Conservation (phyloP, 35 echinoderm and acorn worm genomes). For the Nesometra sesokonis region DNA sequence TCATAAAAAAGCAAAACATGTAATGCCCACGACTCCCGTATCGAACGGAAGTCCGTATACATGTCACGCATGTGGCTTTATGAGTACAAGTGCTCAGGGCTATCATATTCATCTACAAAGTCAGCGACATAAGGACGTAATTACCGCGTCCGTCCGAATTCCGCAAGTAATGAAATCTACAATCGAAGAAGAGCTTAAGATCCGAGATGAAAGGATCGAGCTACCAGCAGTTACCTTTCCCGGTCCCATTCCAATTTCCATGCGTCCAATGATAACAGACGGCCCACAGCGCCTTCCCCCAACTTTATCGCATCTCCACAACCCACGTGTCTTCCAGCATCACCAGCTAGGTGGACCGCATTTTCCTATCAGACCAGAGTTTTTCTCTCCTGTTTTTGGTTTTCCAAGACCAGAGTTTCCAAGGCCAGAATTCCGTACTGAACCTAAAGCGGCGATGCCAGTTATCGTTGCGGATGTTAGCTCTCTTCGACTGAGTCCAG, state of each 20-base stretch:
- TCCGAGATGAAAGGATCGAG: not conserved
- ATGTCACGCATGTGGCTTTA: conserved; percentile 43
- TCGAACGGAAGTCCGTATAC: conserved; percentile 30
- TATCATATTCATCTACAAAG: conserved; percentile 50
- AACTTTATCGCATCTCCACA: not conserved
- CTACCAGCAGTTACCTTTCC: not conserved
- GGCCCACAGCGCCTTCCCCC: not conserved
- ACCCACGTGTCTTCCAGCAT: not conserved
- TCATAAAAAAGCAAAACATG: conserved; percentile 51
- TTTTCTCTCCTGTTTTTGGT: not conserved
- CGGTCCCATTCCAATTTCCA: not conserved
- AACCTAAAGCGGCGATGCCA: not conserved
- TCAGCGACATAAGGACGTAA: conserved; percentile 36
- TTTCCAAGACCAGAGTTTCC: not conserved
- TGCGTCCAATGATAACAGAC: not conserved
- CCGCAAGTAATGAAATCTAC: conserved; percentile 16
- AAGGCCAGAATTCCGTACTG: not conserved
- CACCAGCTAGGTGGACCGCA: not conserved
- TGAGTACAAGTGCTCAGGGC: conserved; percentile 28
- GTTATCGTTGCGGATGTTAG: not conserved
- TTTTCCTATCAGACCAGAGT: not conserved
- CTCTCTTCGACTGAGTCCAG: not conserved
- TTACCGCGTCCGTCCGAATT: conserved; percentile 36
- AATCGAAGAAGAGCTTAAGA: not conserved
- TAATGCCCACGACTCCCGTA: conserved; percentile 11